Percentiles rank a stretch among this genome's conserved stretches.
phyloP scores from a whole-genome alignment of 2,113 vertebrate genomes.

The Apus apus region DNA sequence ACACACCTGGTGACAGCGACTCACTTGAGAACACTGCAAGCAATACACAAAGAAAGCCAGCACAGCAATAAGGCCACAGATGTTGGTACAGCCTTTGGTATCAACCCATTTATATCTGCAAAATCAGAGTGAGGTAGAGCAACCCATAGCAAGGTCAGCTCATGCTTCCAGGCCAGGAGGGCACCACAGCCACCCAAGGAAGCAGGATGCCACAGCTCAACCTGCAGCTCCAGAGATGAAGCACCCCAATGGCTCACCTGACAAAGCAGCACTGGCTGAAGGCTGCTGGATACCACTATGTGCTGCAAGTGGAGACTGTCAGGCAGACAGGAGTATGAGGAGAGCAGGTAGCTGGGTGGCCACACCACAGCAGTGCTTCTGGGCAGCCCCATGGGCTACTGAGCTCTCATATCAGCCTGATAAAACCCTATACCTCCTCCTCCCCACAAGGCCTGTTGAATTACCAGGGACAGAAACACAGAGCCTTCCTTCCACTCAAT shows the following conservation, averaged over 20 bases:
- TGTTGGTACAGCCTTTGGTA: not conserved
- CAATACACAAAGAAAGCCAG: not conserved
- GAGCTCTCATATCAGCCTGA: not conserved
- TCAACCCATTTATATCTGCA: not conserved
- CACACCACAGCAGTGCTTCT: accelerated
- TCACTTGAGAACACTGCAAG: not conserved
- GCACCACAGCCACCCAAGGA: not conserved
- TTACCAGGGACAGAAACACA: not conserved
- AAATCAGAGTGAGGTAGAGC: not conserved
- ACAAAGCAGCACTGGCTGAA: not conserved
- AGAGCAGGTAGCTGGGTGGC: accelerated
- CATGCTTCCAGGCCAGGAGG: not conserved
- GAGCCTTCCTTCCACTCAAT: not conserved
- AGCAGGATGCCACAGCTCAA: not conserved
- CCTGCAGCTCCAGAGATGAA: not conserved
- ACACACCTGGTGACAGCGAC: accelerated
- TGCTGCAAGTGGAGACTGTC: not conserved
- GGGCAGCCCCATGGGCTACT: not conserved
- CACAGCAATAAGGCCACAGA: accelerated
- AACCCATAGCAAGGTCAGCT: accelerated
- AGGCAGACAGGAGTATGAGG: accelerated
- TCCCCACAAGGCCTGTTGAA: not conserved
- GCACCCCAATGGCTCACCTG: not conserved
- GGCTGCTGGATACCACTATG: accelerated
- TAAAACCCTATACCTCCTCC: not conserved